Evolutionary conservation across 2,797 vertebrate genomes (phyloP).

Genomic region (Clarias laeviceps): DNA sequence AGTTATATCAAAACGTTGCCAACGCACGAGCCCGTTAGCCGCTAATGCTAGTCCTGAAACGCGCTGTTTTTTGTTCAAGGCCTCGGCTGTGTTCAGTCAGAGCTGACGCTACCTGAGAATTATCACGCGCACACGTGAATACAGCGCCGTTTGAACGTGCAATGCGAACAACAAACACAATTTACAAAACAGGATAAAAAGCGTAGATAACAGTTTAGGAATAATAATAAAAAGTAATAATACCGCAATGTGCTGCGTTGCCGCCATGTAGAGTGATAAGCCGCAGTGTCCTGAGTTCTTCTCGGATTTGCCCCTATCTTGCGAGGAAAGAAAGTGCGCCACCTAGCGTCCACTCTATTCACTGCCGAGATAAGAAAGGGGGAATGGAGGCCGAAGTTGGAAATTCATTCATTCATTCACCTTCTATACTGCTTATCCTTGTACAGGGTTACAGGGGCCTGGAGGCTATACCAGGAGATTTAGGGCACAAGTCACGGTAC

Average conservation of each 20-base stretch:
- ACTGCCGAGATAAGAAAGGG: background rate
- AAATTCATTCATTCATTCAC: too few relatives aligned
- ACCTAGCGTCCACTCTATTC: background rate
- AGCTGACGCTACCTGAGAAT: too few relatives aligned
- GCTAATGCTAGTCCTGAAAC: slow-evolving; percentile 4
- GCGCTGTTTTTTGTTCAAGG: slow-evolving; percentile 8
- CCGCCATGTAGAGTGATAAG: slow-evolving; percentile 51
- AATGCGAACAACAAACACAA: background rate
- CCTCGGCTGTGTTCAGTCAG: background rate
- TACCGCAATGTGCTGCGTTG: slow-evolving; percentile 50
- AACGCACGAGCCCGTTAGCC: background rate
- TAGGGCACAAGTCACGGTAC: too few relatives aligned
- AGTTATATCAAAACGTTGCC: background rate
- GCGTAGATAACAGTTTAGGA: background rate
- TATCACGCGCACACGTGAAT: background rate
- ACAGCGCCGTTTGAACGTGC: background rate
- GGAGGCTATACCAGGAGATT: too few relatives aligned
- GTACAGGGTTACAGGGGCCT: too few relatives aligned
- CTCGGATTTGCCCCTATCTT: background rate
- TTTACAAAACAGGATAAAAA: background rate
- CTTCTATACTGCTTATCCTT: too few relatives aligned
- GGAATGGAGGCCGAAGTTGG: background rate
- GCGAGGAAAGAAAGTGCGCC: background rate
- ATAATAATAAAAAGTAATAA: slow-evolving; percentile 22
- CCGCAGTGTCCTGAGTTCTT: slow-evolving; percentile 32